These are phyloP conservation scores for Phylloscopus collybita DNA, from an alignment of 2,797 vertebrate genomes.

Conservation along the genomic window DNA sequence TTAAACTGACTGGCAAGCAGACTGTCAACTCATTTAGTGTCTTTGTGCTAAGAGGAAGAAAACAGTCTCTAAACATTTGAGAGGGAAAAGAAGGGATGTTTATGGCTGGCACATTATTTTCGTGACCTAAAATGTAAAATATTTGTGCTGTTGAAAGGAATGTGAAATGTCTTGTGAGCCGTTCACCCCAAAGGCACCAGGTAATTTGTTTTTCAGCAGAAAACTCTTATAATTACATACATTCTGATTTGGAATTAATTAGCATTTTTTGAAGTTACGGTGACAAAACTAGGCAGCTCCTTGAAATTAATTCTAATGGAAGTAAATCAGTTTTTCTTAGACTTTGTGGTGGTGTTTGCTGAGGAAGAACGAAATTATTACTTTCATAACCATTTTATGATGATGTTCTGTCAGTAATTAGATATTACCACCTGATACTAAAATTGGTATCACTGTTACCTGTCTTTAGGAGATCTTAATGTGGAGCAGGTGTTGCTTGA, in stretches of 20 bases:
- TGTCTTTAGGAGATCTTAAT: neutral
- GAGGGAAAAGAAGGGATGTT: slow-evolving; percentile 26
- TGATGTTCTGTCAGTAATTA: neutral
- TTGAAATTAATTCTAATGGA: slow-evolving; percentile 71
- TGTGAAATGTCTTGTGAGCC: slow-evolving; percentile 31
- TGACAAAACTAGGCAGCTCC: slow-evolving; percentile 66
- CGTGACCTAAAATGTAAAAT: slow-evolving; percentile 21
- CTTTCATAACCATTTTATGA: neutral
- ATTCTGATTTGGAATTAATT: slow-evolving; percentile 75
- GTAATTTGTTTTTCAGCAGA: slow-evolving; percentile 75
- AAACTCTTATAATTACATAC: slow-evolving; percentile 65
- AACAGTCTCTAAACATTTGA: slow-evolving; percentile 22
- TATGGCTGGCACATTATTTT: slow-evolving; percentile 2
- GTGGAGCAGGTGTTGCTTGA: slow-evolving; percentile 9
- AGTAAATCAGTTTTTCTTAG: slow-evolving; percentile 32
- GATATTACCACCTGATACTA: neutral
- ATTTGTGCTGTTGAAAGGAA: slow-evolving; percentile 59
- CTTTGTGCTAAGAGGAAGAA: slow-evolving; percentile 61
- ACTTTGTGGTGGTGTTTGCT: neutral
- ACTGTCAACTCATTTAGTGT: slow-evolving; percentile 50
- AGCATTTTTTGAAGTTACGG: slow-evolving; percentile 61
- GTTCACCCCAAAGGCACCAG: slow-evolving; percentile 51
- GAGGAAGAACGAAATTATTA: neutral
- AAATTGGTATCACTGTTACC: slow-evolving; percentile 3
- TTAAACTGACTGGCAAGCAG: slow-evolving; percentile 71